A percentile compares a stretch with the other conserved stretches of the same genome.
Conservation (phyloP, 2,888 invertebrate genomes). For the Phorcus lineatus region DNA sequence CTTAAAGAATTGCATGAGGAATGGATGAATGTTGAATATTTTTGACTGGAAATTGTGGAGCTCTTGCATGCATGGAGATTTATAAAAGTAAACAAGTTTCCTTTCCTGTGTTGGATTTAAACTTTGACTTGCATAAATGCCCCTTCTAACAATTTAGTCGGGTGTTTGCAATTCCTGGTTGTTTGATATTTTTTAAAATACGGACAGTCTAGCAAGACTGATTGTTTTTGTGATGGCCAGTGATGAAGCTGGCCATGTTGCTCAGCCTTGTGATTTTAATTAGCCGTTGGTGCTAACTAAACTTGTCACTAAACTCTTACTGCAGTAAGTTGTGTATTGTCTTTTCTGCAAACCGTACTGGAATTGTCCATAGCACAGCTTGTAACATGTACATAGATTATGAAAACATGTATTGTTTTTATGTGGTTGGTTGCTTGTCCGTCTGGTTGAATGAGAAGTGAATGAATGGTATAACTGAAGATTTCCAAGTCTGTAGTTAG, state of each 20-base stretch:
- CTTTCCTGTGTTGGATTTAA: neutral
- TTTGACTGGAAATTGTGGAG: neutral
- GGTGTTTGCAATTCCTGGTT: too few species aligned
- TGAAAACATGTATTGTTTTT: neutral
- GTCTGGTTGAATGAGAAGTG: constrained; percentile 5
- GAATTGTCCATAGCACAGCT: neutral
- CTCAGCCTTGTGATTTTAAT: constrained; percentile 19
- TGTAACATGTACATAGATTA: constrained; percentile 13
- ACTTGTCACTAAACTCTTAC: neutral
- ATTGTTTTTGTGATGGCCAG: constrained; percentile 18
- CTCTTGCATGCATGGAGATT: neutral
- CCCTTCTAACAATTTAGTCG: neutral
- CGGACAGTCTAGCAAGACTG: too few species aligned
- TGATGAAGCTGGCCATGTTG: constrained; percentile 10
- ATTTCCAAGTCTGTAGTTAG: constrained; percentile 2
- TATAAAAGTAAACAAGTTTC: neutral
- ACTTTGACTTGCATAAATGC: neutral
- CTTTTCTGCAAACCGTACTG: too few species aligned
- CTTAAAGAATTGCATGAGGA: constrained; percentile 26
- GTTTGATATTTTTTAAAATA: too few species aligned
- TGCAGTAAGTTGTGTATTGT: too few species aligned
- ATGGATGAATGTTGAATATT: neutral
- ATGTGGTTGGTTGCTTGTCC: neutral
- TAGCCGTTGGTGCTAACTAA: constrained; percentile 9
- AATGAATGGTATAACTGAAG: constrained; percentile 6